Percentiles rank a stretch among this genome's conserved stretches.
Conservation (phyloP, 2,797 vertebrate species). For the Leuciscus waleckii region DNA sequence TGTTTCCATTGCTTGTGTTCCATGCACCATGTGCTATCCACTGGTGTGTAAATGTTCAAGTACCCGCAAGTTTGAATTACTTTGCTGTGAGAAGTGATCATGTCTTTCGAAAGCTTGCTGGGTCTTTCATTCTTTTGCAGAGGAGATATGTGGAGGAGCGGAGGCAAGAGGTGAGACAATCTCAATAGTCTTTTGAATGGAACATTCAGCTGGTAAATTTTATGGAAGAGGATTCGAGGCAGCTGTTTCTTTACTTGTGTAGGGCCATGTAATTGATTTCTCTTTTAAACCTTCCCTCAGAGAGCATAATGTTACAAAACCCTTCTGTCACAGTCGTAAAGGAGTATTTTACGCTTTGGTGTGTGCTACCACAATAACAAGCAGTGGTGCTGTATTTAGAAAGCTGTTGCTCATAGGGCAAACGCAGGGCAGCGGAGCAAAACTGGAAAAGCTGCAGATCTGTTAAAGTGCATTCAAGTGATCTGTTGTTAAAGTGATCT, state of each 20-base stretch:
- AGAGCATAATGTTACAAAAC: constrained; percentile 38
- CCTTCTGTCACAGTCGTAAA: constrained; percentile 36
- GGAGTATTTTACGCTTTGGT: constrained; percentile 28
- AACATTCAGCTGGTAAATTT: constrained; percentile 31
- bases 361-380: constrained; percentile 35
- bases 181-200: constrained; percentile 32
- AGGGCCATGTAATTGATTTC: constrained; percentile 46
- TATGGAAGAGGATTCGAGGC: constrained; percentile 11
- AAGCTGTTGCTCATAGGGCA: constrained; percentile 24
- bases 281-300: constrained; percentile 27
- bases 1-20: constrained; percentile 1
- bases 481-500: too few relatives aligned
- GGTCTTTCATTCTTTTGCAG: constrained; percentile 6
- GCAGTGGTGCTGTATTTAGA: constrained; percentile 30
- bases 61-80: constrained; percentile 20
- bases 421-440: neutral
- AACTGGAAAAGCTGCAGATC: neutral
- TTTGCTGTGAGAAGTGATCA: constrained; percentile 1
- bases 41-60: constrained; percentile 21
- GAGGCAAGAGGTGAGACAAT: constrained; percentile 38
- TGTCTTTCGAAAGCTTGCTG: constrained; percentile 18
- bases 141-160: constrained; percentile 5
- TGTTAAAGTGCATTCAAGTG: neutral
- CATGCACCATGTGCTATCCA: neutral
- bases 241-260: constrained; percentile 37